These are phyloP conservation scores for Brachyopa scutellaris DNA, from an alignment of 2,888 invertebrate species.

Conservation along the genomic window DNA sequence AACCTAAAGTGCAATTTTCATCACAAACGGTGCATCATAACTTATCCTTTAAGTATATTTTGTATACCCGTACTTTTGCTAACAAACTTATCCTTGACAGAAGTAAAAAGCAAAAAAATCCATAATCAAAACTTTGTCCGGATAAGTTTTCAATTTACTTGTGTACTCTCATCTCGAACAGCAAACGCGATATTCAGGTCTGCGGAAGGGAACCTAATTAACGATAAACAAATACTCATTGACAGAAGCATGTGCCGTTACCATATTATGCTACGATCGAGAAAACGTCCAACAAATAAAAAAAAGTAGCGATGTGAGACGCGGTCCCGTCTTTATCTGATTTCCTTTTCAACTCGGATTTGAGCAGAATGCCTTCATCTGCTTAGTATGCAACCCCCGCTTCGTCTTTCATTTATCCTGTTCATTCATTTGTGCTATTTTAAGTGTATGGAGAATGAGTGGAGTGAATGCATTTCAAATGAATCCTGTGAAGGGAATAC, in stretches of 20 bases:
- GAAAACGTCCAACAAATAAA: not conserved
- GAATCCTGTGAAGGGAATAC: slow-evolving; percentile 46
- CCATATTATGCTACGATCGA: not conserved
- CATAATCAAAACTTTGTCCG: slow-evolving; percentile 11
- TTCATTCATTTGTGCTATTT: not conserved
- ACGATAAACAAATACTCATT: slow-evolving; percentile 25
- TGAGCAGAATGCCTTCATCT: slow-evolving; percentile 3
- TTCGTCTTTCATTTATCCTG: slow-evolving; percentile 22
- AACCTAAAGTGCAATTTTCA: no score
- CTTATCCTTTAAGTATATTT: no score
- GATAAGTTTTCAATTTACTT: not conserved
- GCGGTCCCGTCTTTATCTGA: not conserved
- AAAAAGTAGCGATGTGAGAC: not conserved
- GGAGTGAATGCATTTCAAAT: slow-evolving; percentile 40
- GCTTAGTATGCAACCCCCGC: slow-evolving; percentile 40
- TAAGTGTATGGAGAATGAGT: not conserved
- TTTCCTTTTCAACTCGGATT: not conserved
- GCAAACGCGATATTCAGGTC: not conserved
- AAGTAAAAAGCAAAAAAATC: no score
- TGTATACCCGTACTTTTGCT: no score
- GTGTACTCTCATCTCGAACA: no score
- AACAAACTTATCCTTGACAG: no score
- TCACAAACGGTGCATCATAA: no score
- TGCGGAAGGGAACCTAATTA: slow-evolving; percentile 23
- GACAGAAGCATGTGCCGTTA: not conserved